Base-by-base conservation (phyloP, 2,113 vertebrate genomes). In the Dascyllus trimaculatus region DNA sequence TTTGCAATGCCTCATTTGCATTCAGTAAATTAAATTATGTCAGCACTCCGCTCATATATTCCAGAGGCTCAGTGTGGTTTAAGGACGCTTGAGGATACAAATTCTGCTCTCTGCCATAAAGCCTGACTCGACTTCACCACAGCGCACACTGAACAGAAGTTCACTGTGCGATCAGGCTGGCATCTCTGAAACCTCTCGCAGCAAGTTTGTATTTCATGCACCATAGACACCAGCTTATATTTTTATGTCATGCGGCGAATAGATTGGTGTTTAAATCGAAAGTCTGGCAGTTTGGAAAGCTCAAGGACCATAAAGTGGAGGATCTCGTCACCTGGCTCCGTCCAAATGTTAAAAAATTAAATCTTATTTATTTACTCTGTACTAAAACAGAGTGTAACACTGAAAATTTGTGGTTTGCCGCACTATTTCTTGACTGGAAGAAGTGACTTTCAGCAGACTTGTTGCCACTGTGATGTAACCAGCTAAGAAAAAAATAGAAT, bases 1-100 rank as follows among this genome's bases (percentile, higher is more conserved):
- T 51, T 72, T 68, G 65, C 53, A 75, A 88, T 68, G 71, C 56
- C 80, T 85, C 75, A 80, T 85, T 83, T 82, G 56, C 38, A 43
- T 32, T 43, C 17, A 24, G 29, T 49, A 56, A 81, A 85, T 85
- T 63, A 17, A 80, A 82, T 85, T 73, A 81, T 59, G 45, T 81
- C 78, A 75, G n/a, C 65, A 61, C 52, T 62, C 24, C 13, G 25
- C 54, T 80, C 52, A 82, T 54, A 59, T 87, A 71, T 87, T 80
- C 51, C 61, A 74, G 67, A 81, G 66, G 62, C 54, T 77, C 51
- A 4, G 45, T 81, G 77, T 64, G 59, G 70, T 75, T 84, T 82
- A 40, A 63, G 22, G 70, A 77, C 68, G 75, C 56, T 70, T 54
- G 38, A 56, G 73, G 52, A 73, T 53, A 75, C 63, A 75, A 58